phyloP scores from a whole-genome alignment of 2,888 invertebrate species.

The Conchocele bisecta region DNA sequence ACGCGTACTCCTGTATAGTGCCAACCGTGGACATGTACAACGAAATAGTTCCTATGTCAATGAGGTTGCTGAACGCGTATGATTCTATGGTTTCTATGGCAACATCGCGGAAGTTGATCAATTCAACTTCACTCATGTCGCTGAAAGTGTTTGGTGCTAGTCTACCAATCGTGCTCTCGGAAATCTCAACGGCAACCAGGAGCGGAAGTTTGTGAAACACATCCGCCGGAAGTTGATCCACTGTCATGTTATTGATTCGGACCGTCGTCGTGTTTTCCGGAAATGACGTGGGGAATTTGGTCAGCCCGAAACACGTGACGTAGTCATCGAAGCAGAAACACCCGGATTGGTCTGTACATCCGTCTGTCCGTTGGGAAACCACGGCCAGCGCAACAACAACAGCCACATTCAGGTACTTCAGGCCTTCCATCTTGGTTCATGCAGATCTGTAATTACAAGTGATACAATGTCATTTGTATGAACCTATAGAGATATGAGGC shows the following conservation, averaged over 20 bases:
- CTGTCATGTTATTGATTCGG: neutral
- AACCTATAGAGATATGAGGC: too few species aligned
- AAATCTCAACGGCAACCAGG: slow-evolving; percentile 15
- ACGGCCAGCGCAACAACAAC: neutral
- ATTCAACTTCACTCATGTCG: neutral
- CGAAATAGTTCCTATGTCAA: slow-evolving; percentile 16
- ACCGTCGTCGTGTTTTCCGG: neutral
- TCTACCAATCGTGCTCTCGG: neutral
- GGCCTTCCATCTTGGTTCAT: too few species aligned
- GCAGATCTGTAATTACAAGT: too few species aligned
- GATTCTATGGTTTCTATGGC: slow-evolving; percentile 16
- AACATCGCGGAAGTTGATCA: slow-evolving; percentile 12
- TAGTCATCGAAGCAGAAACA: neutral
- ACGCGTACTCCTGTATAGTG: slow-evolving; percentile 11
- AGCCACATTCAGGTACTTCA: too few species aligned
- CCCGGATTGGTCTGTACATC: neutral
- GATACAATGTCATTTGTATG: too few species aligned
- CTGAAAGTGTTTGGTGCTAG: slow-evolving; percentile 11
- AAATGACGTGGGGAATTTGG: neutral
- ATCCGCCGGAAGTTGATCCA: slow-evolving; percentile 7
- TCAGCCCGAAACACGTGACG: neutral
- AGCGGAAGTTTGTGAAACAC: slow-evolving; percentile 10
- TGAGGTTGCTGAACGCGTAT: slow-evolving; percentile 26
- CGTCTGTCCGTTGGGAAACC: neutral
- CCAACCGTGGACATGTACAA: slow-evolving; percentile 12